phyloP scores from a whole-genome alignment of 2,113 vertebrate species.

The Sceloporus tristichus region DNA sequence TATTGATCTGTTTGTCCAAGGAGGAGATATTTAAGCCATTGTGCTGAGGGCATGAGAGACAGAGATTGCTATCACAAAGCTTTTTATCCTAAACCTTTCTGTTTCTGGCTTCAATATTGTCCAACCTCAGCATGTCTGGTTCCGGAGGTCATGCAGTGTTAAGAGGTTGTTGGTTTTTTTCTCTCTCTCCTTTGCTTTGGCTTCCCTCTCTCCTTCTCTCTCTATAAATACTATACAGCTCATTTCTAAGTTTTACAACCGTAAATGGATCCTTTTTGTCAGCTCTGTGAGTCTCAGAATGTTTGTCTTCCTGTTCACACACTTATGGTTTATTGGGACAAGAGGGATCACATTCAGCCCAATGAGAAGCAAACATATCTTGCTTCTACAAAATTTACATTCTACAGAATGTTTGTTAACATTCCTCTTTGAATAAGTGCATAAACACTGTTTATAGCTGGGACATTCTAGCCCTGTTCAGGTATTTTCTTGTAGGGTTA shows the following conservation, averaged over 20 bases:
- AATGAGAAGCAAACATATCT: constrained; percentile 31
- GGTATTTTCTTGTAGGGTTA: too few species aligned
- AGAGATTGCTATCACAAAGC: constrained; percentile 91
- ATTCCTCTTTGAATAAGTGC: too few species aligned
- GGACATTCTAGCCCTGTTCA: not conserved
- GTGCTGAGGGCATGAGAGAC: constrained; percentile 90
- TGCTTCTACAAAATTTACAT: not conserved
- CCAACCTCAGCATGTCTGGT: constrained; percentile 84
- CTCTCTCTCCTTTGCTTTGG: not conserved
- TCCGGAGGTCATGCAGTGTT: constrained; percentile 85
- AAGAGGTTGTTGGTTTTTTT: constrained; percentile 44
- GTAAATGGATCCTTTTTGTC: constrained; percentile 58
- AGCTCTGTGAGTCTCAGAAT: constrained; percentile 57
- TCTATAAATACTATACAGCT: constrained; percentile 55
- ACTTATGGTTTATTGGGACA: constrained; percentile 41
- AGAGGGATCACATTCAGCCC: constrained; percentile 24
- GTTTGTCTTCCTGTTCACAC: not conserved
- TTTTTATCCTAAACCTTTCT: constrained; percentile 88
- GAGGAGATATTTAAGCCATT: constrained; percentile 95
- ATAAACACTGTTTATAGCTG: not conserved
- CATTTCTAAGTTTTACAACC: constrained; percentile 67
- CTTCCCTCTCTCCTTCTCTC: too few species aligned
- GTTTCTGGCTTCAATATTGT: constrained; percentile 85
- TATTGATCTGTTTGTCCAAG: constrained; percentile 98
- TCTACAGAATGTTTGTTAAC: too few species aligned